A percentile compares a stretch with the other conserved stretches of the same genome.
phyloP scores from a whole-genome alignment of 2,113 vertebrate species.

The Brachyhypopomus gauderio region DNA sequence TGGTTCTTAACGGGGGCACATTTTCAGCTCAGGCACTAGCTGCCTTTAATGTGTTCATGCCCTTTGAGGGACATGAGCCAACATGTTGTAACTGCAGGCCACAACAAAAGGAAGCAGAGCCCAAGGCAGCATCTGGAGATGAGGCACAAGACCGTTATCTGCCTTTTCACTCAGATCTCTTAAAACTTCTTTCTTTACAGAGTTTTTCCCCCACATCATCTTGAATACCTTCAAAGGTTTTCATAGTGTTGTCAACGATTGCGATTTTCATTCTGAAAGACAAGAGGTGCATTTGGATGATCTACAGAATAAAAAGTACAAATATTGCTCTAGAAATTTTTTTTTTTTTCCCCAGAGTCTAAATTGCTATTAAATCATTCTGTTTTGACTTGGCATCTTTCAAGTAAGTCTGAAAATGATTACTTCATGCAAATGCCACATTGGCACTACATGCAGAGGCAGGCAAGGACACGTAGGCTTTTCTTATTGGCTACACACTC shows the following conservation, averaged over 20 bases:
- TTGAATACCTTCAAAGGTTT: conserved; percentile 87
- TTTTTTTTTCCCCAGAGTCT: conserved; percentile 13
- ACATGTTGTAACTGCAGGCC: not conserved
- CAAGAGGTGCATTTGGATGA: conserved; percentile 83
- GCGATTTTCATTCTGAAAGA: conserved; percentile 99
- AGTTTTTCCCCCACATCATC: conserved; percentile 50
- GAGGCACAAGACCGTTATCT: not conserved
- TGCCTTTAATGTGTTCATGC: not conserved
- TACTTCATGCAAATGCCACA: conserved; percentile 37
- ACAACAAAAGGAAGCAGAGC: conserved; percentile 2
- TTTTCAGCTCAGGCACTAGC: conserved; percentile 2
- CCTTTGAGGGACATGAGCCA: not conserved
- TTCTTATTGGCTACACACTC: conserved; percentile 57
- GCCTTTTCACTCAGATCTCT: conserved; percentile 11
- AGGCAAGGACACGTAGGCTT: conserved; percentile 32
- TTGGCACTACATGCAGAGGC: conserved; percentile 39
- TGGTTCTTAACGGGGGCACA: not conserved
- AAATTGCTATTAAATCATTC: not conserved
- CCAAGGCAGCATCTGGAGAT: conserved; percentile 3
- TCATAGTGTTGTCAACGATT: conserved; percentile 86
- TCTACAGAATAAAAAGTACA: conserved; percentile 59
- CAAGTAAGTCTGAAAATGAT: not conserved
- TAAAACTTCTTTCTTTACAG: conserved; percentile 11
- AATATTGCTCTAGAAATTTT: not conserved
- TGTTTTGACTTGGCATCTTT: not conserved